These are phyloP conservation scores for Alfaro cultratus DNA, from an alignment of 2,797 vertebrate species.

Conservation along the genomic window DNA sequence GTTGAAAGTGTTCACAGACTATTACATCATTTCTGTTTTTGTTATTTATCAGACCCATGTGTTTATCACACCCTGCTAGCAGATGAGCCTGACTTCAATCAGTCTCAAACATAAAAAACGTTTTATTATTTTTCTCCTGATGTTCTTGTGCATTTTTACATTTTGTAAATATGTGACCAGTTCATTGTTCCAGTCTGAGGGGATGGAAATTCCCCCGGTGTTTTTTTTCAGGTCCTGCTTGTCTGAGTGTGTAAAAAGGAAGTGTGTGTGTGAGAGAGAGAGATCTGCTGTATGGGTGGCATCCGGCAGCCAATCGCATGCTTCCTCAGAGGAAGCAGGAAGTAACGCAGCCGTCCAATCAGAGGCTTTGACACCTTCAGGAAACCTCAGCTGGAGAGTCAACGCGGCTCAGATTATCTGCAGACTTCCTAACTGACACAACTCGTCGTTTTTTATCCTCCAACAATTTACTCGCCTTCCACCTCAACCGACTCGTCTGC, in stretches of 20 bases:
- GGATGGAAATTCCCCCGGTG: constrained; percentile 54
- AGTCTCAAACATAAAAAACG: neutral
- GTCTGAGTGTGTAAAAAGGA: constrained; percentile 21
- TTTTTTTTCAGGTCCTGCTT: constrained; percentile 27
- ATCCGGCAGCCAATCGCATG: constrained; percentile 45
- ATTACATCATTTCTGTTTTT: neutral
- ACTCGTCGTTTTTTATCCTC: constrained; percentile 6
- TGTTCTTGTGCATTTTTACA: neutral
- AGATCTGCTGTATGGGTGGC: constrained; percentile 20
- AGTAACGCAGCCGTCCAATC: constrained; percentile 67
- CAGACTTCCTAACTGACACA: constrained; percentile 46
- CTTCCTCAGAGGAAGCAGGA: constrained; percentile 71
- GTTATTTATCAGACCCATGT: neutral
- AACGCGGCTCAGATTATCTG: constrained; percentile 38
- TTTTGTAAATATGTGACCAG: constrained; percentile 1
- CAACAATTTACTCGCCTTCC: neutral
- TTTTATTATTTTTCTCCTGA: neutral
- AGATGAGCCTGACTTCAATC: neutral
- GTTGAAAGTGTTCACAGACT: neutral
- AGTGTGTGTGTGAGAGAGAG: neutral
- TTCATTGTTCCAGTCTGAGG: constrained; percentile 38
- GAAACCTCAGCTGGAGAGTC: constrained; percentile 51
- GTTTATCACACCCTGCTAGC: neutral
- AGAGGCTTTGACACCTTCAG: constrained; percentile 35
- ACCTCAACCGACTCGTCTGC: neutral